phyloP scores from a whole-genome alignment of 2,113 vertebrate genomes.

The Pipa parva region DNA sequence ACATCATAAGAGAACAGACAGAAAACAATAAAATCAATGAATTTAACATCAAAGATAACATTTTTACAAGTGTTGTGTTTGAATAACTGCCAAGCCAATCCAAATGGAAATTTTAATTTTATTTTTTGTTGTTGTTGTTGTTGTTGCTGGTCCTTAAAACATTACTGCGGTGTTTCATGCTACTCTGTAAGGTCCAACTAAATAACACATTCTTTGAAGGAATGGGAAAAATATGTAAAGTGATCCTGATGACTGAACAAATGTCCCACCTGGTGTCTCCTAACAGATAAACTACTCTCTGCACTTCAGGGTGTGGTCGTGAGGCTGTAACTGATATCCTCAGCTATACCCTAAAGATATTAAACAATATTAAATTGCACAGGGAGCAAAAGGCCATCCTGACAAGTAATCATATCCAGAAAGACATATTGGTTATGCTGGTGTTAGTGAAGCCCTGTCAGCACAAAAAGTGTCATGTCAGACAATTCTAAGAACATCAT shows the following conservation, averaged over 20 bases:
- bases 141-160: too few relatives aligned
- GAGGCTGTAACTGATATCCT: conserved; percentile 19
- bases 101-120: too few relatives aligned
- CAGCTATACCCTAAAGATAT: conserved; percentile 11
- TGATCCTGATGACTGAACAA: conserved; percentile 10
- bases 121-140: too few relatives aligned
- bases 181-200: too few relatives aligned
- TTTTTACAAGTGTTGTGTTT: too few relatives aligned
- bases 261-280: conserved; percentile 27
- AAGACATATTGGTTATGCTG: not conserved
- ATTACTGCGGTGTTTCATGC: too few relatives aligned
- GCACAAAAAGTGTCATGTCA: not conserved
- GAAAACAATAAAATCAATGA: too few relatives aligned
- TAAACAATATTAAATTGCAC: conserved; percentile 16
- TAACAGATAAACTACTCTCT: not conserved
- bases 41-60: too few relatives aligned
- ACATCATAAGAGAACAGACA: too few relatives aligned
- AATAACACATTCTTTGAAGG: too few relatives aligned
- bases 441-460: not conserved
- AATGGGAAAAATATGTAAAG: not conserved
- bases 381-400: conserved; percentile 8
- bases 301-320: not conserved
- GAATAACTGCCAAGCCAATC: too few relatives aligned
- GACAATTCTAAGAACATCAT: not conserved
- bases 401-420: conserved; percentile 18